Base-by-base conservation (phyloP, 2,113 vertebrate species). In the Speoplatyrhinus poulsoni region DNA sequence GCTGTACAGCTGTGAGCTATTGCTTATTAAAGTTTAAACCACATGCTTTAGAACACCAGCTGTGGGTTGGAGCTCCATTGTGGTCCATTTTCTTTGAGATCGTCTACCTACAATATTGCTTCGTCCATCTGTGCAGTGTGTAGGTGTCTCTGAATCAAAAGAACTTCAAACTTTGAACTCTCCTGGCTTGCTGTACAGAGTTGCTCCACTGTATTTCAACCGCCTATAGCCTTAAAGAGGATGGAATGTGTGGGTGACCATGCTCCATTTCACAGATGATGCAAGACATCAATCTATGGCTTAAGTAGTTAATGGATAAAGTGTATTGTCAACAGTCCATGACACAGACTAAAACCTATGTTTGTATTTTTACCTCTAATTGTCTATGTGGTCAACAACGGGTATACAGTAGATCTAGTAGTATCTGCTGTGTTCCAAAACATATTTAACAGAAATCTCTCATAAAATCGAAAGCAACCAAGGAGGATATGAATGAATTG, bases 101-200 rank as follows among this genome's bases (percentile, higher is more conserved):
- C 36, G 9, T 52, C 49, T 10, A 59, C 48, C 61, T 32, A 70
- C 60, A 60, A 60, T 46, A 70, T 61, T 70, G 56, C 75, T 83
- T 77, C 79, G 50, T 76, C 76, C 67, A 15, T 76, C 76, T 65
- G 12, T 32, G 33, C 59, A 69, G 56, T 61, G 58, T 66, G 73
- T 82, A 60, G 65, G 76, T 65, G 70, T 81, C 56, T 69, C 47
- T 66, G 60, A 77, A 69, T 67, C 67, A 62, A 65, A 67, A 70
- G 26, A 73, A 68, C 17, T 82, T 46, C 46, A 75, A 79, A 82
- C 59, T 76, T 69, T 76, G 74, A 33, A 19, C 50, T 68, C n/a
- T 65, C 56, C 72, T 36, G 75, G 76, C 36, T 76, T 53, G 3
- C 19, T n/a, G 60, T 47, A 11, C 56, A 69, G 33, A 67, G n/a